These are phyloP conservation scores for Sylvia borin DNA, from an alignment of 2,797 vertebrate genomes.

Conservation along the genomic window DNA sequence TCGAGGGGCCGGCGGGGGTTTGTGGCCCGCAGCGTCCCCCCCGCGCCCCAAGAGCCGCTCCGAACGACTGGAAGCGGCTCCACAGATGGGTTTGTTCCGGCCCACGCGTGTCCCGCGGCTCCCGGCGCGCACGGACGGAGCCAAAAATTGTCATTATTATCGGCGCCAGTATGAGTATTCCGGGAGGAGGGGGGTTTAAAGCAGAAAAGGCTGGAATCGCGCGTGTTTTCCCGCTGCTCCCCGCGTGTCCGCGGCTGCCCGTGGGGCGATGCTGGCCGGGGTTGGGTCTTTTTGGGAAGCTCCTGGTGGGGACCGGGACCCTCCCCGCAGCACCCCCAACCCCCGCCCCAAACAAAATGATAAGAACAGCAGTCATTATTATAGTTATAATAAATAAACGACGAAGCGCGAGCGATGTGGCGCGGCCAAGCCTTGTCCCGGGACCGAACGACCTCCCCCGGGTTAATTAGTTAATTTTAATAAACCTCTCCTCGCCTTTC, in stretches of 20 bases:
- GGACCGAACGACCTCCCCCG: neutral
- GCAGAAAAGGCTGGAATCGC: neutral
- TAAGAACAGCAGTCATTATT: neutral
- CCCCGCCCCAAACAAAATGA: neutral
- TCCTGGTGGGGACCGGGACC: neutral
- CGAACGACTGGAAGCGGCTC: accelerated
- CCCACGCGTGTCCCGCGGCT: neutral
- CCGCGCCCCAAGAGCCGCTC: neutral
- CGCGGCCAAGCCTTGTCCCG: neutral
- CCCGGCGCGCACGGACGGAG: neutral
- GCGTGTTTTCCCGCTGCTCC: neutral
- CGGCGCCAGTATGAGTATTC: accelerated
- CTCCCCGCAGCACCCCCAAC: neutral
- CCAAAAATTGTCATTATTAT: neutral
- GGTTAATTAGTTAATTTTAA: neutral
- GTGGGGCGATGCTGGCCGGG: neutral
- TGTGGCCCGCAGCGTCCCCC: neutral
- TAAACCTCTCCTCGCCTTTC: accelerated
- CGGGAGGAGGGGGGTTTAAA: accelerated
- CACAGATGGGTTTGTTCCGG: too few relatives aligned
- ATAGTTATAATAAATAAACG: neutral
- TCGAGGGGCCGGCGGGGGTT: too few relatives aligned
- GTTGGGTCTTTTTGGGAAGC: neutral
- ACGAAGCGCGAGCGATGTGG: neutral
- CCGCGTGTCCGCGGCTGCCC: neutral